Base-by-base conservation (phyloP, 2,797 vertebrate genomes). In the Pagetopsis macropterus region DNA sequence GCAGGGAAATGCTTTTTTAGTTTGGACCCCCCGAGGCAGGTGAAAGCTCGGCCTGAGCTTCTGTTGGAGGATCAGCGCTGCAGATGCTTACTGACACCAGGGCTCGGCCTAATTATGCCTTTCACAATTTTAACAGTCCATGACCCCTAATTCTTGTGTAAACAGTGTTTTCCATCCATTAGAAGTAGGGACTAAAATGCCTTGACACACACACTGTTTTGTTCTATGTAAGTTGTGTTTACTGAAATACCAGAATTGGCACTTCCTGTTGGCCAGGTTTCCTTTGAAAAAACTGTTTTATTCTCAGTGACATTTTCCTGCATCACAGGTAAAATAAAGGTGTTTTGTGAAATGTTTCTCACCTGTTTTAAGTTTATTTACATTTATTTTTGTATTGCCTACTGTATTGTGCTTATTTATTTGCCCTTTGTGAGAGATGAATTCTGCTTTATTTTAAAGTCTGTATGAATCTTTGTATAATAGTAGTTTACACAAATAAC, bases 401-500 rank as follows among this genome's bases (percentile, higher is more conserved):
- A 70, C 62, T 40, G 40, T 41, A 37, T 37, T 37, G 12, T 37
- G 17, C 12, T 60, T 33, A 43, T 33, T 37, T 69, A 37, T 49
- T 68, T 70, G 33, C 16, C 48, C 31, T 54, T 13, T 7, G 13
- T 13, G n/a, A 55, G 7, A 27, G 37, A 69, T 65, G 48, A 17
- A 12, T 46, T 72, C 43, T 37, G 60, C 45, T 27, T 63, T 31
- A 6, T 52, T 21, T 23, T 50, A 2, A 14, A 11, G 45, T 79
- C 45, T 56, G 19, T 23, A 16, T 40, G 54, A 33, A 6, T 27
- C 41, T 48, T 62, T 60, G 16, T 56, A 31, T 66, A 23, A 68
- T 66, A 78, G 46, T 75, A 76, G 60, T 65, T 79, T 70, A 76
- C 81, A 58, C 57, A 69, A 60, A 72, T 71, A 61, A 23, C 21